Base-by-base conservation (phyloP, 2,113 vertebrate species). In the Oreotrochilus melanogaster region DNA sequence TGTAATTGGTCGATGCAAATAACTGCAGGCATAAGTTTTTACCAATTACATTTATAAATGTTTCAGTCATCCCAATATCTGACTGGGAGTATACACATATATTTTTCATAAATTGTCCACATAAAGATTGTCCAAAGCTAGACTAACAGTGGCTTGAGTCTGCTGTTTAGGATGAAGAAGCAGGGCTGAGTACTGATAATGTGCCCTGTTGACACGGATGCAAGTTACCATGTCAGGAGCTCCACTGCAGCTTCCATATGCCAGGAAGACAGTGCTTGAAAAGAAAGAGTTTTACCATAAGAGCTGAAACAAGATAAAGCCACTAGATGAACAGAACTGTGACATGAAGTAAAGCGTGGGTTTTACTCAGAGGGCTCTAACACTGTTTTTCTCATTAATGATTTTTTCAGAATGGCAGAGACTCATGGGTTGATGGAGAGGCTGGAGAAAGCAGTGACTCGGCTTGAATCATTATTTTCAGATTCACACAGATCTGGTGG, bases 401-500 rank as follows among this genome's bases (percentile, higher is more conserved):
- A 37, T 35, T 86, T 93, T 96, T 98, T 33, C 73, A 99, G 98
- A 94, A 98, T 98, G 98, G 97, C 97, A 51, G 97, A 98, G 75
- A 98, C 98, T 98, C 98, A 99, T 84, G 98, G 91, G 31, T 97
- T 99, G 93, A 97, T 99, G 97, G 98, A 99, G 79, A 98, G 99
- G 22, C 96, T 99, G 97, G 99, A 99, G 96, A 98, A 96, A 27
- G 99, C 99, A 3, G 99, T 99, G 76, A 97, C 98, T 95, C 98
- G 98, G 31, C 98, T 99, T 66, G 99, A 99, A 97, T 96, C 96
- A 2, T 93, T 99, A 48, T 98, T 99, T 71, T 86, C 98, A 58
- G 98, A 96, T 48, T 95, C 98, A 60, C 98, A 97, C 57, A 35
- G 65, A 12, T 50, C 95, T 78, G 94, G 97, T 71, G 97, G 92